Evolutionary conservation across 37 sponge, comb jelly and placozoan species (phyloP), one percentile per base, ranked within the genome.

Genomic region (Chondrosia reniformis): DNA sequence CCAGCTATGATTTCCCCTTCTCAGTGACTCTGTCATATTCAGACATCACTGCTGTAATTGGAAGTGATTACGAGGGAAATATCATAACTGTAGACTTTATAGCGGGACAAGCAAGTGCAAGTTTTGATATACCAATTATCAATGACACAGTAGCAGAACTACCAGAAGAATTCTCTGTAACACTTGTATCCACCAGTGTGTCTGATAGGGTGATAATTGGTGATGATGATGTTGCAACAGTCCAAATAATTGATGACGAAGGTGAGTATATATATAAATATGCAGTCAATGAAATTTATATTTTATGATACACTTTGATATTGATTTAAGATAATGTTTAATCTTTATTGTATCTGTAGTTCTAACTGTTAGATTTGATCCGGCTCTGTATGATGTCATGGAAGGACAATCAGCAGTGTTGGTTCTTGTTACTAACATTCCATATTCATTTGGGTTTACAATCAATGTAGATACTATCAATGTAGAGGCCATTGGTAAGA

Each of bases 401-500:
- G 72, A 69, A 40, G 72, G 72, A 5, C 44, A 69, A 1, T 22
- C 4, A 4, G 44, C 38, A 24, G 36, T 2, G n/a, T 24, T 69
- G 2, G 22, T 40, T 13, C 43, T 69, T 1, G 44, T 38, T 7
- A 69, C 72, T 17, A 40, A 69, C 36, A 30, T 12, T 10, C 44
- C 43, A 1, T 69, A 40, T 40, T 3, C 43, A 10, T 38, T 69
- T 39, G 24, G 22, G 24, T 69, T 69, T 38, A 21, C 72, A 24
- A 34, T 69, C 3, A 40, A 21, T 40, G 72, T 69, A 17, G 41
- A 1, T 1, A 4, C 12, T 69, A 5, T 17, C 44, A 39, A 69
- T 40, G 72, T 41, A 8, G 12, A 41, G 21, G 72, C 72, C 22
- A 44, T 34, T 40, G 42, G 72, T 69, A 69, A 34, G 72, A n/a